Base-by-base conservation (phyloP, 2,113 vertebrate genomes). In the Accipiter cooperii region DNA sequence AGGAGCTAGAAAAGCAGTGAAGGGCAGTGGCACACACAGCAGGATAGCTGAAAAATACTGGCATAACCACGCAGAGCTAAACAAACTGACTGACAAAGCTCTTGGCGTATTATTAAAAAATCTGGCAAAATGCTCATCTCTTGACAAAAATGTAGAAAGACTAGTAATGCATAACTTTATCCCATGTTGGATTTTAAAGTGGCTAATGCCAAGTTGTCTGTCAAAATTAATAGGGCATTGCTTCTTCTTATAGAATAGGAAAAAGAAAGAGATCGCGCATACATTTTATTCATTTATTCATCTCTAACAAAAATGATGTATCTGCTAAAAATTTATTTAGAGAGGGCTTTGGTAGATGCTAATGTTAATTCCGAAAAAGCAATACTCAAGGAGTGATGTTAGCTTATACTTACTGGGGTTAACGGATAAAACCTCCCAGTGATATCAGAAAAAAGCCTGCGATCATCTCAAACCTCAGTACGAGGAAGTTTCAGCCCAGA, bases 201-300 rank as follows among this genome's bases (percentile, higher is more conserved):
- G 94, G 90, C 96, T 98, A 97, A 97, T 98, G 97, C 98, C 98
- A 98, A 97, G 96, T 98, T 98, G 98, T 98, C 98, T 96, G 96
- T 98, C 98, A 98, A 98, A 98, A 98, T 98, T 98, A 98, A 98
- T 98, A 98, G 97, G 98, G 96, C 97, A 97, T 97, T 94, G 70
- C 97, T 97, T 7, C 97, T 97, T 97, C 97, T 96, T 98, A 97
- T 96, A 97, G 96, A 98, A 97, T 71, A 52, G 92, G 93, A 76
- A n/a, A 74, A 95, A 95, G 71, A 63, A 84, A 65, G 85, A 58
- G 87, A 86, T 26, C 0, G 40, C 52, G 10, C 80, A 8, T 84
- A 76, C 88, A 96, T 98, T 97, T 97, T 98, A 98, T 98, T 98
- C 98, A 98, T 98, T 96, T 97, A 98, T 98, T 98, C 98, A 96